Percentiles rank a stretch among this genome's conserved stretches.
Conservation (phyloP, 2,888 invertebrate genomes). For the Chorisops tibialis region DNA sequence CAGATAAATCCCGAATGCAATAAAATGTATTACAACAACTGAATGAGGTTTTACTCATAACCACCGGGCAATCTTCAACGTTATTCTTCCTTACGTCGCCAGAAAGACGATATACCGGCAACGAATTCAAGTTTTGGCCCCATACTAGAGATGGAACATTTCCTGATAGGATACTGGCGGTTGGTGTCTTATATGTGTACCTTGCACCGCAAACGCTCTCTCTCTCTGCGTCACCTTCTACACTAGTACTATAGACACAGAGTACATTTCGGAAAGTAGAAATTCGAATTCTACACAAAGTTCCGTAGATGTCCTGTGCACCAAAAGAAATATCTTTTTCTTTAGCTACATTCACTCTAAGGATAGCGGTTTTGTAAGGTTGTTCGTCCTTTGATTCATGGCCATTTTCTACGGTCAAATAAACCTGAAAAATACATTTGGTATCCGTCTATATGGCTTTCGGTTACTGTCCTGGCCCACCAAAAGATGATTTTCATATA, state of each 20-base stretch:
- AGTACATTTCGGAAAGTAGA: too few species aligned
- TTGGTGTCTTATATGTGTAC: too few species aligned
- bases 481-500: neutral
- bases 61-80: slow-evolving; percentile 1
- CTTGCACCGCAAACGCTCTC: too few species aligned
- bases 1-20: slow-evolving; percentile 27
- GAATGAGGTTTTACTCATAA: slow-evolving; percentile 26
- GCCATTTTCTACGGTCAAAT: slow-evolving; percentile 34
- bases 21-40: slow-evolving; percentile 26
- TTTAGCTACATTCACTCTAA: neutral
- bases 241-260: too few species aligned
- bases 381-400: slow-evolving; percentile 31
- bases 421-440: slow-evolving; percentile 29
- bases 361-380: slow-evolving; percentile 1
- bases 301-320: too few species aligned
- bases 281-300: neutral
- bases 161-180: neutral
- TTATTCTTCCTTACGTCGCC: slow-evolving; percentile 27
- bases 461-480: slow-evolving; percentile 7
- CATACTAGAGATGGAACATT: neutral
- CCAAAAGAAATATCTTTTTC: too few species aligned
- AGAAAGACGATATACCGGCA: slow-evolving; percentile 18
- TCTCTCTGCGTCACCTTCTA: too few species aligned
- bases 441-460: neutral
- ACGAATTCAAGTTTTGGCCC: neutral